A percentile compares a stretch with the other conserved stretches of the same genome.
Conservation (phyloP, 1,140 invertebrate genomes). For the Ylistrum balloti region DNA sequence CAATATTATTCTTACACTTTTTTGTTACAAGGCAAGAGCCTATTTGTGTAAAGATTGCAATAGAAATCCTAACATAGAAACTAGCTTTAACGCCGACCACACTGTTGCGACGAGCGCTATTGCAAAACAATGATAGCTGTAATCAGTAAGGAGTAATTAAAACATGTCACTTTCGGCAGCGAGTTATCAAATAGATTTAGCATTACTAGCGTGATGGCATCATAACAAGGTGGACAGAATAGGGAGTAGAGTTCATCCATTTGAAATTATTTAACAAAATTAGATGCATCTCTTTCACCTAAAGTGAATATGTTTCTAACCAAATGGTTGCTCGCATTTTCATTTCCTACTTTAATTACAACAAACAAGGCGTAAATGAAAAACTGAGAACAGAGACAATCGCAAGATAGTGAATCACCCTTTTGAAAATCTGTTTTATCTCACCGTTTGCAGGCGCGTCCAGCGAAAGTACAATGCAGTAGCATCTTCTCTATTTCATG, state of each 20-base stretch:
- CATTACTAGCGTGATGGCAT: not conserved
- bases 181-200: not conserved
- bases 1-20: not conserved
- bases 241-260: too few relatives aligned
- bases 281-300: too few relatives aligned
- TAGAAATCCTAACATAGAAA: not conserved
- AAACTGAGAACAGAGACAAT: too few relatives aligned
- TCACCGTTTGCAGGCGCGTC: not conserved
- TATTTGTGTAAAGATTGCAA: not conserved
- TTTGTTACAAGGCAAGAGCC: not conserved
- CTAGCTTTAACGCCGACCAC: not conserved
- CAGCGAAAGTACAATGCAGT: not conserved
- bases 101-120: not conserved
- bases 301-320: too few relatives aligned
- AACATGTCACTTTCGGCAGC: not conserved
- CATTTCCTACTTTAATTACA: too few relatives aligned
- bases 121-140: not conserved
- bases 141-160: not conserved
- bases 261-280: too few relatives aligned
- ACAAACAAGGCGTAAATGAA: not conserved
- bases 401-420: too few relatives aligned
- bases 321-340: too few relatives aligned
- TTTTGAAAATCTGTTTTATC: not conserved
- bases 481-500: not conserved
- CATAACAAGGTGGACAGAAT: too few relatives aligned